Conservation (phyloP, 2,888 invertebrate genomes). For the Chelonus formosanus region DNA sequence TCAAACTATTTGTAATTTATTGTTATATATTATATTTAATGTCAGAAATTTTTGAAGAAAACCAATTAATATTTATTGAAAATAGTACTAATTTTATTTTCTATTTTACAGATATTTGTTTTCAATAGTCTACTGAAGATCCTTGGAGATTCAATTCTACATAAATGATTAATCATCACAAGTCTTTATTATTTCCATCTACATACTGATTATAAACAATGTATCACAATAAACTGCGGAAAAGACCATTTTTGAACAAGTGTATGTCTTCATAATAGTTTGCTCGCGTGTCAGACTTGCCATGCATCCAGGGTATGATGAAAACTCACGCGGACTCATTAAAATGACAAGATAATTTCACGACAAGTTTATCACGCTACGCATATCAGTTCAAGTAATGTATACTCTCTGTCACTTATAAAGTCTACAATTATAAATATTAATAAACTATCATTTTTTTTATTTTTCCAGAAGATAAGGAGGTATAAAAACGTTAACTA, state of each 20-base stretch:
- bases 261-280: conserved; percentile 32
- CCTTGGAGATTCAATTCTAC: neutral
- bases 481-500: too few relatives aligned
- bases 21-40: too few relatives aligned
- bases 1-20: too few relatives aligned
- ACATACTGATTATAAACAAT: neutral
- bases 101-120: too few relatives aligned
- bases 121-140: too few relatives aligned
- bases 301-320: conserved; percentile 23
- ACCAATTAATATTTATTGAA: too few relatives aligned
- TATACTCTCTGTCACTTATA: conserved; percentile 10
- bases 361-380: conserved; percentile 34
- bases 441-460: conserved; percentile 3
- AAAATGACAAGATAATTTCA: conserved; percentile 39
- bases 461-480: too few relatives aligned
- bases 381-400: conserved; percentile 8
- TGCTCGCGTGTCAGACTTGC: conserved; percentile 31
- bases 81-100: too few relatives aligned
- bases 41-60: too few relatives aligned
- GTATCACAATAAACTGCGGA: conserved; percentile 10
- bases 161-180: neutral
- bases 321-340: conserved; percentile 38
- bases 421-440: conserved; percentile 5
- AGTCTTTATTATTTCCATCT: neutral
- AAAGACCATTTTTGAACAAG: conserved; percentile 17